These are phyloP conservation scores for Hydrozoanthus gracilis DNA, from an alignment of 92 coral and sea anemone species.

Conservation along the genomic window DNA sequence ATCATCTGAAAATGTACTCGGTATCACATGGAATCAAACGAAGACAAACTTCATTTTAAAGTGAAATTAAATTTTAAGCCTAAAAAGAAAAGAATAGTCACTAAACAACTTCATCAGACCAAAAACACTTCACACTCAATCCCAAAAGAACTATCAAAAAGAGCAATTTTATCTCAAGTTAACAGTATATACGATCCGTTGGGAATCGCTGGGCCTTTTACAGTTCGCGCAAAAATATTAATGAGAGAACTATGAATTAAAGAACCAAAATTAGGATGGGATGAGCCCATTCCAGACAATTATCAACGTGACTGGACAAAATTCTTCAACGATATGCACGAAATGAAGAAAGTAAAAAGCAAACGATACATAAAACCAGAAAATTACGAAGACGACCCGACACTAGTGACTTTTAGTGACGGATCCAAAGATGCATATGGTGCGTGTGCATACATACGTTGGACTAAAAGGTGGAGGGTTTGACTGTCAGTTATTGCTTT, in stretches of 20 bases:
- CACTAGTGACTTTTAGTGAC: constrained; percentile 66
- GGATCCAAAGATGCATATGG: constrained; percentile 68
- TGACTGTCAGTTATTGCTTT: constrained; percentile 45
- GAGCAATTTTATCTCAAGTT: constrained; percentile 60
- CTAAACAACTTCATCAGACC: neutral
- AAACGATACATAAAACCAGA: constrained; percentile 67
- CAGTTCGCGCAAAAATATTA: constrained; percentile 67
- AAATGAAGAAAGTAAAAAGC: constrained; percentile 60
- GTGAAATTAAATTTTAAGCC: constrained; percentile 49
- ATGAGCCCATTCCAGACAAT: constrained; percentile 61
- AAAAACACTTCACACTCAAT: constrained; percentile 7
- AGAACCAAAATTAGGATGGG: constrained; percentile 53
- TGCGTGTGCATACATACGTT: constrained; percentile 72
- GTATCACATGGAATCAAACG: constrained; percentile 26
- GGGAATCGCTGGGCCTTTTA: constrained; percentile 62
- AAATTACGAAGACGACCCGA: constrained; percentile 55
- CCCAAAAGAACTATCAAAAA: constrained; percentile 43
- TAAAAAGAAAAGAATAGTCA: constrained; percentile 15
- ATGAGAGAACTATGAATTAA: constrained; percentile 58
- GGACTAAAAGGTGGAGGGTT: constrained; percentile 48
- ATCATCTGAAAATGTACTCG: constrained; percentile 24
- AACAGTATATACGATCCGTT: constrained; percentile 68
- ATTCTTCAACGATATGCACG: constrained; percentile 53
- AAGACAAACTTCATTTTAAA: constrained; percentile 45
- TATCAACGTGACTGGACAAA: constrained; percentile 43